Evolutionary conservation across 2,888 invertebrate species (phyloP).

Genomic region (Agrilus biguttatus): DNA sequence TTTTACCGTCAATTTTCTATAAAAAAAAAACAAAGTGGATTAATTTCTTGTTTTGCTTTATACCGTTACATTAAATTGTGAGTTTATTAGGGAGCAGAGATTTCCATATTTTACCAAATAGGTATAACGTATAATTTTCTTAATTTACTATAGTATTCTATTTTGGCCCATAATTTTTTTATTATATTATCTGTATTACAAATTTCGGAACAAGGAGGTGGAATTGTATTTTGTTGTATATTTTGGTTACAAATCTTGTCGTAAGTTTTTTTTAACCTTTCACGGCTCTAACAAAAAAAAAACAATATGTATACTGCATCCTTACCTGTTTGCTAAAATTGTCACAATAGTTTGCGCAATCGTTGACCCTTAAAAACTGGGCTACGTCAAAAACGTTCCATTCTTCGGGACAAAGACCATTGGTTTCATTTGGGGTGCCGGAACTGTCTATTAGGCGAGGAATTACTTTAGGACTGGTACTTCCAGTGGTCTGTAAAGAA

Average conservation of each 20-base stretch:
- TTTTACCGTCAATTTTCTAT: conserved; percentile 67
- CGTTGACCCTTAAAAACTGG: conserved; percentile 79
- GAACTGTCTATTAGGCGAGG: conserved; percentile 46
- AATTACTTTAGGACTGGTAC: conserved; percentile 41
- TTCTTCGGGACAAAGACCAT: conserved; percentile 45
- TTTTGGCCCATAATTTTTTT: too few relatives aligned
- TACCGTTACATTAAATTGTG: too few relatives aligned
- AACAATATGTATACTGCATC: neutral
- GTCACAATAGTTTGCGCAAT: conserved; percentile 59
- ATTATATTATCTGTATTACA: too few relatives aligned
- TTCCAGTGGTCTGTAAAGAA: conserved; percentile 22
- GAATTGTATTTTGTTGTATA: too few relatives aligned
- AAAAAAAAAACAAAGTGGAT: conserved; percentile 16
- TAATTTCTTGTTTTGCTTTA: neutral
- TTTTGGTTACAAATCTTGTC: too few relatives aligned
- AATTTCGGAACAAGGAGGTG: too few relatives aligned
- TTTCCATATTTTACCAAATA: too few relatives aligned
- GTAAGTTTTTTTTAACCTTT: too few relatives aligned
- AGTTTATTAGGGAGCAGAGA: too few relatives aligned
- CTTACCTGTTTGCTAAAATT: conserved; percentile 41
- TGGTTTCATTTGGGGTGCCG: conserved; percentile 36
- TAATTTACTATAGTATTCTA: too few relatives aligned
- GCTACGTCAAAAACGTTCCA: conserved; percentile 83
- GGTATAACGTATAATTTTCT: too few relatives aligned
- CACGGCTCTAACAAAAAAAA: too few relatives aligned